Evolutionary conservation across 2,888 invertebrate species (phyloP).

Genomic region (Lissocephala sabroskyi): DNA sequence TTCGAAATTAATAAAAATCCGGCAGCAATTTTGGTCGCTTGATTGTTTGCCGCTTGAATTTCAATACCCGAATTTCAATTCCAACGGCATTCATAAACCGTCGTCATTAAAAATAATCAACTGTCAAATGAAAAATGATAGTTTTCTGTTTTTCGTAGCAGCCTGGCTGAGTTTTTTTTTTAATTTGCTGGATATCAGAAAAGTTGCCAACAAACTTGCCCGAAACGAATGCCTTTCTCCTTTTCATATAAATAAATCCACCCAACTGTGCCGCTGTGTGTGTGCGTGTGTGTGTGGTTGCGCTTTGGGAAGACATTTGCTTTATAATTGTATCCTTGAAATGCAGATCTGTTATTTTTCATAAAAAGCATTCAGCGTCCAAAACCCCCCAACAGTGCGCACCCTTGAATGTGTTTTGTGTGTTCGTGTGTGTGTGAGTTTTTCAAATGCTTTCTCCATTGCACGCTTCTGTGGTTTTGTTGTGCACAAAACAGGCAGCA

Average conservation of each 20-base stretch:
- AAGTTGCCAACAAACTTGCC: not conserved
- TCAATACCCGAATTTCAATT: too few species aligned
- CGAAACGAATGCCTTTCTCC: too few species aligned
- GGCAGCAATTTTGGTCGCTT: too few species aligned
- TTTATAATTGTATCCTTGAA: constrained; percentile 58
- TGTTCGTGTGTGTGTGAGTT: constrained; percentile 7
- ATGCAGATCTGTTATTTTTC: constrained; percentile 51
- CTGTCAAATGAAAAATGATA: constrained; percentile 45
- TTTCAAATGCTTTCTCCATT: constrained; percentile 27
- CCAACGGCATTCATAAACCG: constrained; percentile 54
- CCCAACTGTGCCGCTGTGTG: too few species aligned
- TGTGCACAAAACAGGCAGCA: constrained; percentile 12
- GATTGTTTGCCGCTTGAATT: too few species aligned
- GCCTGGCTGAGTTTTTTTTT: not conserved
- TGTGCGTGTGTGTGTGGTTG: too few species aligned
- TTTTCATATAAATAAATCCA: not conserved
- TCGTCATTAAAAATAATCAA: constrained; percentile 62
- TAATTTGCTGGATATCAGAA: not conserved
- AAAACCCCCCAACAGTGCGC: too few species aligned
- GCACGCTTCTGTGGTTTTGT: constrained; percentile 17
- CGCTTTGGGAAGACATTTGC: constrained; percentile 6
- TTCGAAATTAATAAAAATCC: too few species aligned
- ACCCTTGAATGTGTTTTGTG: not conserved
- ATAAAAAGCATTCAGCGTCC: constrained; percentile 25
- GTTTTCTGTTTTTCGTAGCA: constrained; percentile 8